Percentiles rank a stretch among this genome's conserved stretches.
phyloP scores from a whole-genome alignment of 1,140 invertebrate genomes.

The Drosophila subpulchrella region DNA sequence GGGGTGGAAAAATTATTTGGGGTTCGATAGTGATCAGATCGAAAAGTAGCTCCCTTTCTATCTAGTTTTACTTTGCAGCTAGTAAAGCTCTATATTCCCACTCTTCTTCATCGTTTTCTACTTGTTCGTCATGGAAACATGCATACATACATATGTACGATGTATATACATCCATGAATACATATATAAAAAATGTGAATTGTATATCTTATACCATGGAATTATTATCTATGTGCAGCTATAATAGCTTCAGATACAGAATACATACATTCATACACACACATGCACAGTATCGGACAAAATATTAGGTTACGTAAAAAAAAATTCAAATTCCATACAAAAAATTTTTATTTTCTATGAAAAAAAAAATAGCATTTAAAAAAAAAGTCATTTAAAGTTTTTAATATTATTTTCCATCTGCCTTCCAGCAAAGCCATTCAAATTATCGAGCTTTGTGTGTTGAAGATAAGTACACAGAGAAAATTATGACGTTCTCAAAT shows the following conservation, averaged over 20 bases:
- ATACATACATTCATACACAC: conserved; percentile 1
- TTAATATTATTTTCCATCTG: too few relatives aligned
- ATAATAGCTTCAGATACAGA: conserved; percentile 25
- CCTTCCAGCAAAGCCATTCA: too few relatives aligned
- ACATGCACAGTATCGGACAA: conserved; percentile 4
- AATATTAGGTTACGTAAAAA: background rate
- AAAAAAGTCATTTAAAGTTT: too few relatives aligned
- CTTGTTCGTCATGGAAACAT: background rate
- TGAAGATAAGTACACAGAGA: too few relatives aligned
- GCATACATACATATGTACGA: background rate
- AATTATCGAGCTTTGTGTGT: too few relatives aligned
- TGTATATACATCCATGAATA: background rate
- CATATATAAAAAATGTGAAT: conserved; percentile 17
- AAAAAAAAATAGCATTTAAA: too few relatives aligned
- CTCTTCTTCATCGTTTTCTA: conserved; percentile 3
- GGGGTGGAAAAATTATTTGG: conserved; percentile 5
- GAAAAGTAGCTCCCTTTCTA: background rate
- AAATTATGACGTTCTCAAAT: too few relatives aligned
- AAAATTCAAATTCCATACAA: too few relatives aligned
- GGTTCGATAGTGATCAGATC: conserved; percentile 8
- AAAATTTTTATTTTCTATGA: background rate
- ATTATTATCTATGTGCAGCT: conserved; percentile 43
- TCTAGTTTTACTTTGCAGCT: background rate
- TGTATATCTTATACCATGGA: conserved; percentile 34
- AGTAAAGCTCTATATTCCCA: conserved; percentile 8